These are phyloP conservation scores for Philopotamus ludificatus DNA, from an alignment of 1,140 invertebrate species.

Conservation along the genomic window DNA sequence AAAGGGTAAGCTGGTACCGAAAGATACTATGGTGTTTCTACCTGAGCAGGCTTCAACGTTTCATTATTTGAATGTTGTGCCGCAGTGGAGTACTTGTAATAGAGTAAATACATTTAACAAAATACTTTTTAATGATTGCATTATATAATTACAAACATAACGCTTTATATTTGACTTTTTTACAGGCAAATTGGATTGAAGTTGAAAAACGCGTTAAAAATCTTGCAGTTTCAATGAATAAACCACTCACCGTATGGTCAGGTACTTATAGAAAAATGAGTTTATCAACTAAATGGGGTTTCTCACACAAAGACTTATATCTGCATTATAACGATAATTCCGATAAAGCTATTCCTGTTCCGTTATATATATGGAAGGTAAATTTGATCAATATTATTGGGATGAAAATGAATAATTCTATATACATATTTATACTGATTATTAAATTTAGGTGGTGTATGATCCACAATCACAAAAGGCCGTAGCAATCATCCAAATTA, in stretches of 20 bases:
- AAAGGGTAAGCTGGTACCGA: conserved; percentile 46
- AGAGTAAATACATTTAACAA: conserved; percentile 25
- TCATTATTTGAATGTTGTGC: conserved; percentile 46
- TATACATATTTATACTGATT: background rate
- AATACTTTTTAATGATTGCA: background rate
- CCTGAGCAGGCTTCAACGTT: conserved; percentile 44
- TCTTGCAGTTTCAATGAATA: conserved; percentile 38
- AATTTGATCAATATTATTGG: background rate
- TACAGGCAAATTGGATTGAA: conserved; percentile 46
- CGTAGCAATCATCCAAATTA: conserved; percentile 47
- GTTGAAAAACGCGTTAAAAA: conserved; percentile 44
- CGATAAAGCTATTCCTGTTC: conserved; percentile 40
- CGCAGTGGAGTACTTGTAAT: conserved; percentile 49
- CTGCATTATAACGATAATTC: conserved; percentile 33
- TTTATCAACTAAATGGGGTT: conserved; percentile 33
- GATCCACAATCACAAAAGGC: conserved; percentile 40
- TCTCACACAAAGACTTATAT: conserved; percentile 38
- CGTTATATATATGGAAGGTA: conserved; percentile 50
- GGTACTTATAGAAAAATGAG: conserved; percentile 42
- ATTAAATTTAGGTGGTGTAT: conserved; percentile 45
- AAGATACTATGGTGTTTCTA: conserved; percentile 45
- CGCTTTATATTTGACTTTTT: conserved; percentile 15
- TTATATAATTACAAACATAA: background rate
- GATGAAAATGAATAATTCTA: conserved; percentile 3
- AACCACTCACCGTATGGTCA: conserved; percentile 42